Percentiles rank a stretch among this genome's conserved stretches.
These are phyloP conservation scores for Mastigias papua DNA, from an alignment of 30 jellyfish, hydroid and myxozoan species.

Conservation along the genomic window DNA sequence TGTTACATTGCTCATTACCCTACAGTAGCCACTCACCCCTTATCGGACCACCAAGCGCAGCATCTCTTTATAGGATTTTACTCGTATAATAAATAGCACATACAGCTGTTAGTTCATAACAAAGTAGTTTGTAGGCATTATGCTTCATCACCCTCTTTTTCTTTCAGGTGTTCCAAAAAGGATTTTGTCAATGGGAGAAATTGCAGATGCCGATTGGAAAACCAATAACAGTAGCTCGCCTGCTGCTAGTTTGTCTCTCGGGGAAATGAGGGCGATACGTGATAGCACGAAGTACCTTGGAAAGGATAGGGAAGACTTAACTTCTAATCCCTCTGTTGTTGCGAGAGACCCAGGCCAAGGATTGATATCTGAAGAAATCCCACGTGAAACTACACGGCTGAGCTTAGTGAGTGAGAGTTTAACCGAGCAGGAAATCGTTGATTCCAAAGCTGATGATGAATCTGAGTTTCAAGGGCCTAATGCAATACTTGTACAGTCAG, in stretches of 20 bases:
- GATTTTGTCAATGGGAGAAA: constrained; percentile 46
- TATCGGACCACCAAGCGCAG: no score
- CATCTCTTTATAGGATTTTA: no score
- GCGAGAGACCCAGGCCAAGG: background rate
- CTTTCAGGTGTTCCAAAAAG: constrained; percentile 32
- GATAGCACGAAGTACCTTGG: background rate
- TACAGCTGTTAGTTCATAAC: no score
- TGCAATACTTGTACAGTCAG: constrained; percentile 62
- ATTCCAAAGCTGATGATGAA: background rate
- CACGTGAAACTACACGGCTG: background rate
- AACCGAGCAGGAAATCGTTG: background rate
- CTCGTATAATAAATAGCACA: no score
- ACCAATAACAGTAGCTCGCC: background rate
- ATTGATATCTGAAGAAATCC: background rate
- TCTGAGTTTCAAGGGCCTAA: constrained; percentile 25
- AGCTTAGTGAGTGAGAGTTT: background rate
- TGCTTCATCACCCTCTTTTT: background rate
- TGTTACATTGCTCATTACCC: no score
- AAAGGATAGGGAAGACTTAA: background rate
- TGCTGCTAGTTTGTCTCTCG: constrained; percentile 44
- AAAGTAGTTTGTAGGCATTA: no score
- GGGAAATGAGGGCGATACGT: constrained; percentile 45
- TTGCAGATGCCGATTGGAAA: background rate
- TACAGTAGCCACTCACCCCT: no score
- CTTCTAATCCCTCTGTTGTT: background rate